These are phyloP conservation scores for Chrysopilus asiliformis DNA, from an alignment of 2,888 invertebrate species.

Conservation along the genomic window DNA sequence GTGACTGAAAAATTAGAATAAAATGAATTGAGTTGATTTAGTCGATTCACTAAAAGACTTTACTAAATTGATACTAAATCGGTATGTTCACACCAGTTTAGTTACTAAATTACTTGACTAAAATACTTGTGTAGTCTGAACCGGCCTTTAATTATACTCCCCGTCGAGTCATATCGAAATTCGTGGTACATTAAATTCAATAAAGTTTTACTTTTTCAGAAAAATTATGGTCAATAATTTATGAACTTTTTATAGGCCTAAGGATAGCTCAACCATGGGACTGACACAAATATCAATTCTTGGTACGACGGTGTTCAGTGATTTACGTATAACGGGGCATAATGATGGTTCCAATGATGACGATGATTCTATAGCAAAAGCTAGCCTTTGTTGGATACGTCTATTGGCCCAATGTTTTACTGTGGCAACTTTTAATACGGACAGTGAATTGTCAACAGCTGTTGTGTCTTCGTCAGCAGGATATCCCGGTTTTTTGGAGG, in stretches of 20 bases:
- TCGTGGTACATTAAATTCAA: too few relatives aligned
- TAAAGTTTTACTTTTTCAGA: not conserved
- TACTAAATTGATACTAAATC: too few relatives aligned
- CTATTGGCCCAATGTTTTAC: constrained; percentile 68
- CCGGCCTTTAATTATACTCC: too few relatives aligned
- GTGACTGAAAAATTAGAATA: too few relatives aligned
- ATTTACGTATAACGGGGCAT: constrained; percentile 22
- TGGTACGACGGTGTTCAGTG: constrained; percentile 74
- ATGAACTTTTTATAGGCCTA: constrained; percentile 75
- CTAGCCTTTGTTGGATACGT: constrained; percentile 71
- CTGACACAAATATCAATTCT: constrained; percentile 73
- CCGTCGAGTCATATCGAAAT: too few relatives aligned
- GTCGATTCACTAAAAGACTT: too few relatives aligned
- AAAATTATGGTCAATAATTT: too few relatives aligned
- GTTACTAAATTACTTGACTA: too few relatives aligned
- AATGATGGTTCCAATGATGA: constrained; percentile 18
- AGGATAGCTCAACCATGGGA: constrained; percentile 82
- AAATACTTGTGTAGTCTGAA: too few relatives aligned
- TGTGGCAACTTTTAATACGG: constrained; percentile 29
- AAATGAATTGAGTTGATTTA: too few relatives aligned
- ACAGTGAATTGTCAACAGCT: constrained; percentile 31
- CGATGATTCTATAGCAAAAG: constrained; percentile 34
- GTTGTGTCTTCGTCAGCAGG: constrained; percentile 49
- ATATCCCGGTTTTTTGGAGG: constrained; percentile 51
- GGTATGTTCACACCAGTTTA: too few relatives aligned